These are phyloP conservation scores for Hippasteria phrygiana DNA, from an alignment of 53 echinoderm and acorn worm species.

Conservation along the genomic window DNA sequence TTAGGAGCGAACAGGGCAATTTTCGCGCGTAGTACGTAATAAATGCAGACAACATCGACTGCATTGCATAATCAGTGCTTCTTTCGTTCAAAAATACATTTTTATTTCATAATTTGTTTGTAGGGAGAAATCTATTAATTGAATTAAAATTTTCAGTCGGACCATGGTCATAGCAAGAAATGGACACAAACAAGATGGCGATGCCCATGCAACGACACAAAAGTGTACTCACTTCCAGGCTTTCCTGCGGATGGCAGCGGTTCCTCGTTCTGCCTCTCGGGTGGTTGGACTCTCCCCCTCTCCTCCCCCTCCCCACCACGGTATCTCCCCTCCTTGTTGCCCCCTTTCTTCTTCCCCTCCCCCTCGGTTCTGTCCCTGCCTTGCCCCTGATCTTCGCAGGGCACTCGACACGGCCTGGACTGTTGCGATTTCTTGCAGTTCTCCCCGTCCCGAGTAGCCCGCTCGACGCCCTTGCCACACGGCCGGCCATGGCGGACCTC, in stretches of 20 bases:
- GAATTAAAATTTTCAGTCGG: too few relatives aligned
- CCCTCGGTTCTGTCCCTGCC: not conserved
- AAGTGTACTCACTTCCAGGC: not conserved
- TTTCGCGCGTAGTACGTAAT: too few relatives aligned
- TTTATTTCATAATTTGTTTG: too few relatives aligned
- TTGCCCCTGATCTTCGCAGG: constrained; percentile 15
- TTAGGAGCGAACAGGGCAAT: too few relatives aligned
- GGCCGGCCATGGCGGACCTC: constrained; percentile 47
- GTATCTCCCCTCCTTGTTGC: not conserved
- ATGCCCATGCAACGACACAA: too few relatives aligned
- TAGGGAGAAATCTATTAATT: too few relatives aligned
- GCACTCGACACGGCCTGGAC: constrained; percentile 41
- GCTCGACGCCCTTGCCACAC: constrained; percentile 64
- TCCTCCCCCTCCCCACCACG: not conserved
- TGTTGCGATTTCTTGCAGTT: constrained; percentile 65
- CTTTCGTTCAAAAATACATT: too few relatives aligned
- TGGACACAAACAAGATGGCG: not conserved
- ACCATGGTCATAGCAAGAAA: not conserved
- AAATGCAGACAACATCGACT: too few relatives aligned
- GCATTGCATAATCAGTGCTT: too few relatives aligned
- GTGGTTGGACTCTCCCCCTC: not conserved
- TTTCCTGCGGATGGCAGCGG: too few relatives aligned
- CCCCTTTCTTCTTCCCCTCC: constrained; percentile 29
- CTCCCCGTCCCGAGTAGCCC: constrained; percentile 56
- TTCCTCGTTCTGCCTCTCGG: not conserved